Percentiles rank a stretch among this genome's conserved stretches.
Evolutionary conservation across 2,888 invertebrate species (phyloP).

Genomic region (Chromoteleia sp.): DNA sequence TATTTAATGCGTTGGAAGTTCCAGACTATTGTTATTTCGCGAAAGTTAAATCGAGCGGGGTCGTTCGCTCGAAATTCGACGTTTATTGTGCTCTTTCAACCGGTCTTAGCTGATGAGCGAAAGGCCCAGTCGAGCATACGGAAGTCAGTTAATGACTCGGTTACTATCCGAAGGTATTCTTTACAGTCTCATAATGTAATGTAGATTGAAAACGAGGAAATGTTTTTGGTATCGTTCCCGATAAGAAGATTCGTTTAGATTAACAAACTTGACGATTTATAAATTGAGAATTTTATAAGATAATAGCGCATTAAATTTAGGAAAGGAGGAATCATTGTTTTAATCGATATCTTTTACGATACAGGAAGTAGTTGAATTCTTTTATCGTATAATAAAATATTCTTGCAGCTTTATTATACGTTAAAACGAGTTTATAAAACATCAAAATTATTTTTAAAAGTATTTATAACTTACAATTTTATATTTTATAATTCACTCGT

Average conservation of each 20-base stretch:
- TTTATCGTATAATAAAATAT: too few relatives aligned
- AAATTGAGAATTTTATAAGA: too few relatives aligned
- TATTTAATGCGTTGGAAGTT: slow-evolving; percentile 14
- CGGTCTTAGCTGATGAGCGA: slow-evolving; percentile 50
- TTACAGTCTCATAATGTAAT: slow-evolving; percentile 16
- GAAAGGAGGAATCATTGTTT: background rate
- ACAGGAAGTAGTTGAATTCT: background rate
- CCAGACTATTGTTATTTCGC: slow-evolving; percentile 22
- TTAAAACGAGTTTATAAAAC: too few relatives aligned
- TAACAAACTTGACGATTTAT: slow-evolving; percentile 2
- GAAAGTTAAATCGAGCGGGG: slow-evolving; percentile 40
- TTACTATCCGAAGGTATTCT: slow-evolving; percentile 36
- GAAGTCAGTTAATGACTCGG: slow-evolving; percentile 51
- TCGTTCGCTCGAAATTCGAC: slow-evolving; percentile 37
- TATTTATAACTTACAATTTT: background rate
- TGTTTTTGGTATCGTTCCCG: background rate
- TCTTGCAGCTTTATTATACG: too few relatives aligned
- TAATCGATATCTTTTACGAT: background rate
- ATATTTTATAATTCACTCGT: background rate
- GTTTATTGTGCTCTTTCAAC: slow-evolving; percentile 45
- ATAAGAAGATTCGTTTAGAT: slow-evolving; percentile 38
- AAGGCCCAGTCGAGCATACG: slow-evolving; percentile 47
- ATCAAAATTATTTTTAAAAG: too few relatives aligned
- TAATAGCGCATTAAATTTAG: too few relatives aligned
- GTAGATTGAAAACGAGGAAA: slow-evolving; percentile 7